Base-by-base conservation (phyloP, 2,797 vertebrate species). In the Cyprinella venusta region DNA sequence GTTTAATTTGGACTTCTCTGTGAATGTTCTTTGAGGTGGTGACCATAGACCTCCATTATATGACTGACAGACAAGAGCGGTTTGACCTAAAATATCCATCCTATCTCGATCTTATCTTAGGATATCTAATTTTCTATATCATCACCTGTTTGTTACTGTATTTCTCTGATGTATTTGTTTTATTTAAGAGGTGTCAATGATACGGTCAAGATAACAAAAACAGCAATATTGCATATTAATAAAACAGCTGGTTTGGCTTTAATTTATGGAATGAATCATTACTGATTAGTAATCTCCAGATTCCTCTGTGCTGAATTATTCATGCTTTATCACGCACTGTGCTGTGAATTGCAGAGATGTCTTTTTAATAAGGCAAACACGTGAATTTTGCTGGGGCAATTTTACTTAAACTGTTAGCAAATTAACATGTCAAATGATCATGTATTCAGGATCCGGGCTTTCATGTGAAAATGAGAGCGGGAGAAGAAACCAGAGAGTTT, bases 381-480 rank as follows among this genome's bases (percentile, higher is more conserved):
- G 4, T 67, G 61, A 68, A 48, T 76, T 59, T 26, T 67, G n/a
- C 33, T 56, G 48, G n/a, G 18, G 16, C 36, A 69, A 26, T 67
- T 68, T 82, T 65, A 52, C 26, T 75, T 52, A 2, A 67, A 69
- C 63, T 36, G 38, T 76, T 69, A 69, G 24, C 24, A 68, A 76
- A 82, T 79, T 13, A 79, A 59, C 52, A 72, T 75, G 80, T 79
- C 42, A 84, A 76, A 82, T 42, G n/a, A 65, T 72, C 86, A 82
- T 40, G 59, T 64, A 75, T 76, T 85, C 81, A 40, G 81, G 69
- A 75, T 56, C 38, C 71, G 81, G 67, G 82, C 19, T 50, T 71
- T 64, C 42, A 86, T 82, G 67, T 79, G 82, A 88, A 89, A 83
- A 87, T 86, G 75, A 42, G 76, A 70, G 52, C 86, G 75, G 42